Evolutionary conservation across 2,888 invertebrate species (phyloP), one percentile per base, ranked within the genome.

Genomic region (Hypena proboscidalis): DNA sequence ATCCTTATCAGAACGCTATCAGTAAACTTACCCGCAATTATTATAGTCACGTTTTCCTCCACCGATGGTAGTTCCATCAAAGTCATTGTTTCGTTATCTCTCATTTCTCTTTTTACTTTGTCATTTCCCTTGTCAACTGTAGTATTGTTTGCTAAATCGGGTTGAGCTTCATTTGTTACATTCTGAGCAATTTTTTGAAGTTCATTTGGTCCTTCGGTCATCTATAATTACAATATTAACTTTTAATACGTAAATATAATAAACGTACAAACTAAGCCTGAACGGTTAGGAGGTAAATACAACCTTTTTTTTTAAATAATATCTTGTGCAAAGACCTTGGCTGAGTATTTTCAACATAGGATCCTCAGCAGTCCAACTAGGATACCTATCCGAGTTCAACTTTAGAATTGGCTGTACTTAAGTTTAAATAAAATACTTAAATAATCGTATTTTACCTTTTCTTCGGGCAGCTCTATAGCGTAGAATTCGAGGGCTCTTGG

Each of bases 401-500:
- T n/a, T n/a, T n/a, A n/a, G n/a, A n/a, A n/a, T n/a, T n/a, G n/a
- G n/a, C n/a, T n/a, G n/a, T n/a, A n/a, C n/a, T n/a, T n/a, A n/a
- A n/a, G n/a, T n/a, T n/a, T n/a, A n/a, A 20, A 20, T 4, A 7
- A 4, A 20, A 20, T 20, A 20, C 4, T 7, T 5, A 31, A 15
- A 22, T 51, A n/a, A 27, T 48, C 45, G 36, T 59, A 48, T 36
- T 62, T 48, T 14, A 35, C 13, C 25, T 46, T 56, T 17, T 62
- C 39, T 7, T 69, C 65, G 0, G 62, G 36, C 5, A 81, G 14
- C 20, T 76, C 65, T 0, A 86, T 64, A 44, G 63, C 66, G 2
- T 68, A 73, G 50, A 89, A 87, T 13, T 74, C 85, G 0, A 90
- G 62, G 19, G 72, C 25, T 2, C 85, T 60, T 1, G 90, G 87